Conservation (phyloP, 2,888 invertebrate species). For the Drosophila seclusa region DNA sequence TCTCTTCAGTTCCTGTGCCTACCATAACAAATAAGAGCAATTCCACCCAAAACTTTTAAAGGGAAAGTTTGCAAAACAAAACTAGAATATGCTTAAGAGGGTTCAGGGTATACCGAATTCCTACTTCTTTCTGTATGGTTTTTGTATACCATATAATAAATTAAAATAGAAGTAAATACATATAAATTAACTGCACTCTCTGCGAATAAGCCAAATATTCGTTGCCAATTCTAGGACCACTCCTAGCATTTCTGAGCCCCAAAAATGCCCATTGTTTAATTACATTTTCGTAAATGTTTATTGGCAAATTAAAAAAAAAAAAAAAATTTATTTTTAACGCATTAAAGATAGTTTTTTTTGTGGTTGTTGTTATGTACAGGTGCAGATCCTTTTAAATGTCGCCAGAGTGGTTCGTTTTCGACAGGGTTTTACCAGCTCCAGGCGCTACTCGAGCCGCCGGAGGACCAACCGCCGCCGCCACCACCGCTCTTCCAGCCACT, state of each 20-base stretch:
- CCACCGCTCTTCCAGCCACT: constrained; percentile 39
- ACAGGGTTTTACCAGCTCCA: constrained; percentile 64
- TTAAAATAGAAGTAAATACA: neutral
- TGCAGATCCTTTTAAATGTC: constrained; percentile 32
- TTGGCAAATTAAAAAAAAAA: constrained; percentile 31
- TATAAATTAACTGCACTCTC: neutral
- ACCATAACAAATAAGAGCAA: neutral
- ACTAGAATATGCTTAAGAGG: neutral
- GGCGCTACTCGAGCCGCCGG: constrained; percentile 37
- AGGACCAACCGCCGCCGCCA: constrained; percentile 43
- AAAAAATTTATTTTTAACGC: constrained; percentile 1
- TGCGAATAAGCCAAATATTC: neutral
- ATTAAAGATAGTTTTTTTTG: constrained; percentile 14
- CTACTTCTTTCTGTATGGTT: neutral
- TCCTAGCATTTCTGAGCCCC: neutral
- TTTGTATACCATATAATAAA: neutral
- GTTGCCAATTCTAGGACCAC: too few relatives aligned
- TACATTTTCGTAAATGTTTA: constrained; percentile 41
- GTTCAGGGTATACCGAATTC: neutral
- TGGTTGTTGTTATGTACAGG: constrained; percentile 26
- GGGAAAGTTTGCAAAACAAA: neutral
- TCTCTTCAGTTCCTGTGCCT: neutral
- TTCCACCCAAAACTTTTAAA: neutral
- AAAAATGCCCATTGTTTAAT: neutral
- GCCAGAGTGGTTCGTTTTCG: constrained; percentile 5